These are phyloP conservation scores for Cuniculus paca DNA, from an alignment of 2,797 vertebrate genomes.

Conservation along the genomic window DNA sequence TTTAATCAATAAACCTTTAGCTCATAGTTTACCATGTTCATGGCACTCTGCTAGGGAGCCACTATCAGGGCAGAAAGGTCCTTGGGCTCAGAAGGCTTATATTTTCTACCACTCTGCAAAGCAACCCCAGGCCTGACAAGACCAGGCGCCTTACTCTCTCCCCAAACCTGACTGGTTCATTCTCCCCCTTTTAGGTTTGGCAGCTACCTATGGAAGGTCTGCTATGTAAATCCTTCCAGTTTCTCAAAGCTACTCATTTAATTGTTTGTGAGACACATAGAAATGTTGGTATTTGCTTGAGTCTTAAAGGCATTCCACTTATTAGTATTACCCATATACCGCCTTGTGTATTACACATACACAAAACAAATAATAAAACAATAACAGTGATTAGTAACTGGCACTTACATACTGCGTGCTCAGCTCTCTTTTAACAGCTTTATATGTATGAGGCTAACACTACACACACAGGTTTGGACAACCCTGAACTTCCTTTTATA, in stretches of 20 bases:
- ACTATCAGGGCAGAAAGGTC: no score
- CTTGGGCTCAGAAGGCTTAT: background rate
- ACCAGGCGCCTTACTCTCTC: background rate
- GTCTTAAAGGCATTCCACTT: background rate
- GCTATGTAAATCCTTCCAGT: background rate
- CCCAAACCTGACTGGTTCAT: background rate
- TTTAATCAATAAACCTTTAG: slow-evolving; percentile 24
- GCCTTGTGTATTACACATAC: background rate
- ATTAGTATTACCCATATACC: background rate
- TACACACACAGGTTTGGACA: background rate
- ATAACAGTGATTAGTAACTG: background rate
- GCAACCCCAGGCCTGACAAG: background rate
- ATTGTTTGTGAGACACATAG: background rate
- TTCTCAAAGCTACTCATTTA: background rate
- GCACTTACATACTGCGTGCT: background rate
- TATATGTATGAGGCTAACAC: background rate
- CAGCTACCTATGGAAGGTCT: background rate
- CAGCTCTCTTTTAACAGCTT: background rate
- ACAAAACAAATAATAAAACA: slow-evolving; percentile 28
- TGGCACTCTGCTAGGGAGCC: background rate
- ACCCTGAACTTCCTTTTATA: background rate
- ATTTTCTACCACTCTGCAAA: background rate
- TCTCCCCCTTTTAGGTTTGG: background rate
- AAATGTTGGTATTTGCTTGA: background rate
- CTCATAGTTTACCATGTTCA: background rate